phyloP scores from a whole-genome alignment of 2,113 vertebrate species.

The Ramphastos sulfuratus region DNA sequence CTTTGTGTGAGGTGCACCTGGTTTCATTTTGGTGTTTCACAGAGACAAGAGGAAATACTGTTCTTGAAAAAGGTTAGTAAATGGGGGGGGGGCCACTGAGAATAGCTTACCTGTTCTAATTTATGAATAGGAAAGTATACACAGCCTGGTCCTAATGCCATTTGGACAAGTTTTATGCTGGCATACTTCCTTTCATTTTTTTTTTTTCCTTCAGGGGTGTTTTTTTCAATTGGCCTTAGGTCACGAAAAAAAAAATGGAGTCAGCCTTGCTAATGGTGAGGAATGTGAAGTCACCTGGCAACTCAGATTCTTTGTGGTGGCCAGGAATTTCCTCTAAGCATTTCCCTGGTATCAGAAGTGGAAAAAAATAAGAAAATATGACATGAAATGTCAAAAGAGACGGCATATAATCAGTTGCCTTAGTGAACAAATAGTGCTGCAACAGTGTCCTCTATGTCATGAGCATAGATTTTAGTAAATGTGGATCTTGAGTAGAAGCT shows the following conservation, averaged over 20 bases:
- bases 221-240: neutral
- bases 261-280: neutral
- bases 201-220: neutral
- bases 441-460: neutral
- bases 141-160: neutral
- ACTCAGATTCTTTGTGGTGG: neutral
- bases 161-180: neutral
- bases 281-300: neutral
- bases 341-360: neutral
- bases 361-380: neutral
- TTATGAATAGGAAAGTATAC: neutral
- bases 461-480: neutral
- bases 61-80: neutral
- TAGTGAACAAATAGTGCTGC: neutral
- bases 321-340: neutral
- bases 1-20: neutral
- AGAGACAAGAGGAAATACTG: neutral
- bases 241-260: neutral
- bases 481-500: neutral
- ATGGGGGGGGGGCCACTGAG: neutral
- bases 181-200: neutral
- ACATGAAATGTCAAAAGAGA: neutral
- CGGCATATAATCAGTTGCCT: neutral
- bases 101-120: neutral
- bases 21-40: neutral